Percentiles rank a stretch among this genome's conserved stretches.
Conservation (phyloP, 92 coral and sea anemone genomes). For the Phenganax stokvisi region DNA sequence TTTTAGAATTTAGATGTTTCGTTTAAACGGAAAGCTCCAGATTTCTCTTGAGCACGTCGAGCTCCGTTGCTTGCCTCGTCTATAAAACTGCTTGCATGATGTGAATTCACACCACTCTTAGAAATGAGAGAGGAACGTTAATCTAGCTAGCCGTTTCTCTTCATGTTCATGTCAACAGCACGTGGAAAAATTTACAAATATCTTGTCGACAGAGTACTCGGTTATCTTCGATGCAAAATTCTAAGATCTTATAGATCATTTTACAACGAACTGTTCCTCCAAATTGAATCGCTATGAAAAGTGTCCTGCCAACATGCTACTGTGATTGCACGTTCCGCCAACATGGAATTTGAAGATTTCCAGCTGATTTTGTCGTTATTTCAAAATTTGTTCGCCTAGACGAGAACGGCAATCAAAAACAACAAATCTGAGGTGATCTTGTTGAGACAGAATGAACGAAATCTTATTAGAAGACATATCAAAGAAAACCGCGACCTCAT, state of each 20-base stretch:
- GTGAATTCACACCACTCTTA: not conserved
- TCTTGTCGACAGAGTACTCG: constrained; percentile 25
- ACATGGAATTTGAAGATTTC: too few relatives aligned
- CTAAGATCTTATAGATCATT: not conserved
- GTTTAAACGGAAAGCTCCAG: not conserved
- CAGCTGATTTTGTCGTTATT: not conserved
- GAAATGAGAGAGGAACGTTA: not conserved
- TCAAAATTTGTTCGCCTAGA: not conserved
- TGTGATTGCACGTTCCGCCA: too few relatives aligned
- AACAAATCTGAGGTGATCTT: constrained; percentile 24
- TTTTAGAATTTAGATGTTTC: not conserved
- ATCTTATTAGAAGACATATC: constrained; percentile 26
- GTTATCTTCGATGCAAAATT: not conserved
- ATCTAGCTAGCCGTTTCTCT: not conserved
- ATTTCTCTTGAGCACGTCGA: not conserved
- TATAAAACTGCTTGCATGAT: not conserved
- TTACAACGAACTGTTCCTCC: not conserved
- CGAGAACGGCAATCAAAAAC: constrained; percentile 7
- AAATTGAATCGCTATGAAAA: not conserved
- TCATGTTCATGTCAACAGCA: constrained; percentile 24
- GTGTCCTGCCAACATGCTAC: not conserved
- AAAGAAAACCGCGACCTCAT: not conserved
- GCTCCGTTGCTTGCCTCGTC: not conserved
- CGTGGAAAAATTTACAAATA: constrained; percentile 3
- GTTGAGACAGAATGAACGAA: constrained; percentile 20